Percentiles rank a stretch among this genome's conserved stretches.
These are phyloP conservation scores for Cotesia glomerata DNA, from an alignment of 1,140 invertebrate genomes.

Conservation along the genomic window DNA sequence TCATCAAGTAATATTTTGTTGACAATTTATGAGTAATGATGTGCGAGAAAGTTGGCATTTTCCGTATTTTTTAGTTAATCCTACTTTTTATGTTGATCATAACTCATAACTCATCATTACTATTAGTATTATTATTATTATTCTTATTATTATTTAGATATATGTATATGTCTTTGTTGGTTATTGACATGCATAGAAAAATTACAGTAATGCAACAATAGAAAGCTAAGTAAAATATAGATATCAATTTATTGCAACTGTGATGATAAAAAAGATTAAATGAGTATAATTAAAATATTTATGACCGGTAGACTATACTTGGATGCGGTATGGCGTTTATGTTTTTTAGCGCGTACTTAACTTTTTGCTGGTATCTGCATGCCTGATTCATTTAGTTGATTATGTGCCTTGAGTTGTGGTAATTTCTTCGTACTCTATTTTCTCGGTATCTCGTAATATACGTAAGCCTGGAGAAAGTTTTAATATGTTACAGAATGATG, in stretches of 20 bases:
- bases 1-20: constrained; percentile 14
- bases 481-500: too few relatives aligned
- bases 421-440: too few relatives aligned
- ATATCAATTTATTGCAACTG: neutral
- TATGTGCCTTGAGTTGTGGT: too few relatives aligned
- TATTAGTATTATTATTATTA: neutral
- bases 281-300: neutral
- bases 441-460: too few relatives aligned
- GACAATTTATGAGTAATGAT: constrained; percentile 21
- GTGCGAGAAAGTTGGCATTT: constrained; percentile 43
- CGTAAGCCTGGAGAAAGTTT: too few relatives aligned
- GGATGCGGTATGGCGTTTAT: neutral
- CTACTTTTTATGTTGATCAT: neutral
- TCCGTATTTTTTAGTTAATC: constrained; percentile 1
- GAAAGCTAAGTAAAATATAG: constrained; percentile 7
- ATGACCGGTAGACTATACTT: neutral
- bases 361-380: too few relatives aligned
- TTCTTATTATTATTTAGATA: neutral
- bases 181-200: neutral
- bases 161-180: neutral
- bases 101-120: too few relatives aligned
- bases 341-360: too few relatives aligned
- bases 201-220: neutral
- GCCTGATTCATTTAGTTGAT: too few relatives aligned
- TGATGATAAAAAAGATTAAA: neutral